phyloP scores from a whole-genome alignment of 2,888 invertebrate species.

The Pristionchus japonicus region DNA sequence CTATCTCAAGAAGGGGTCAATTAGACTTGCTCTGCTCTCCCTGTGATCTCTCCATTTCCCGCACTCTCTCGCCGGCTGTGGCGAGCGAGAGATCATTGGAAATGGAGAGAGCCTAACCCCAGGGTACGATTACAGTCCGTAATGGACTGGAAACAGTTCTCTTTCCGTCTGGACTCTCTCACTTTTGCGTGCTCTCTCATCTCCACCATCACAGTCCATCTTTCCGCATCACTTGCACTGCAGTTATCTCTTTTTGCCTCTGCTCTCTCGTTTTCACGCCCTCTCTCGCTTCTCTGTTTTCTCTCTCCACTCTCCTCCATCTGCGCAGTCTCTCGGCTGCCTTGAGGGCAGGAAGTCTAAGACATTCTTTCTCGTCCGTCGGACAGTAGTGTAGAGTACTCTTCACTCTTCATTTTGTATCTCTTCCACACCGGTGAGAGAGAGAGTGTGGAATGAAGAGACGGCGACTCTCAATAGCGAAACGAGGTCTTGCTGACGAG shows the following conservation, averaged over 20 bases:
- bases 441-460: no score
- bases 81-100: background rate
- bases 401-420: no score
- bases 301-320: background rate
- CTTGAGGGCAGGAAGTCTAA: background rate
- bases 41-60: background rate
- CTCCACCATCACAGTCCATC: conserved; percentile 8
- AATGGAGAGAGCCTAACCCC: no score
- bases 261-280: background rate
- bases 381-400: no score
- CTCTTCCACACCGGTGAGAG: no score
- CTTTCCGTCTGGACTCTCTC: conserved; percentile 38
- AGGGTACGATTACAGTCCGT: background rate
- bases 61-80: no score
- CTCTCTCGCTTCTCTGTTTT: background rate
- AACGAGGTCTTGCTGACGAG: no score
- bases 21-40: no score
- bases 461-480: no score
- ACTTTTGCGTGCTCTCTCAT: background rate
- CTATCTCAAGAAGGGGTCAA: background rate
- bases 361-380: background rate
- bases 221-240: background rate
- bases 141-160: background rate
- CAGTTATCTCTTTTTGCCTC: background rate
- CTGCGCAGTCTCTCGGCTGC: background rate